phyloP scores from a whole-genome alignment of 2,113 vertebrate genomes.

The Indri indri region DNA sequence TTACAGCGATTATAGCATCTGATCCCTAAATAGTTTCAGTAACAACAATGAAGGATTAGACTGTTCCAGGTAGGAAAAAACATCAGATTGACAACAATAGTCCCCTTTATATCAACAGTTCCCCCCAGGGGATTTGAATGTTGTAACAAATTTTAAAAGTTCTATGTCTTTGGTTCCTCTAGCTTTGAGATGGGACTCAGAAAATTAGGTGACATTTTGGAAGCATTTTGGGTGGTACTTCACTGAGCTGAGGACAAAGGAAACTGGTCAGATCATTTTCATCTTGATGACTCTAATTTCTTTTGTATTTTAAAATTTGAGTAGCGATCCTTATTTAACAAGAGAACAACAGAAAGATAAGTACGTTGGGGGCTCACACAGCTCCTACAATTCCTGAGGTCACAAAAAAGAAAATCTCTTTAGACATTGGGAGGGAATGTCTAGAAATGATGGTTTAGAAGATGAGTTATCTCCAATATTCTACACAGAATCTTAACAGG shows the following conservation, averaged over 20 bases:
- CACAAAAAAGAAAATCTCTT: background rate
- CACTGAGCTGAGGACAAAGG: slow-evolving; percentile 3
- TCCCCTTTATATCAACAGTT: slow-evolving; percentile 8
- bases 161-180: background rate
- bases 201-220: slow-evolving; percentile 17
- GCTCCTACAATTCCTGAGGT: background rate
- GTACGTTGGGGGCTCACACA: background rate
- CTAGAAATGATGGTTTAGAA: slow-evolving; percentile 30
- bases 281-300: background rate
- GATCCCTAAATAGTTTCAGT: background rate
- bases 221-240: background rate
- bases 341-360: slow-evolving; percentile 14
- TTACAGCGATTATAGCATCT: slow-evolving; percentile 28
- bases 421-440: background rate
- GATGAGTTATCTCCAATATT: slow-evolving; percentile 3
- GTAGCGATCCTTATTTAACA: background rate
- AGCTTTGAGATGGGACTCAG: background rate
- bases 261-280: background rate
- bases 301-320: slow-evolving; percentile 23
- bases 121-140: background rate
- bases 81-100: background rate
- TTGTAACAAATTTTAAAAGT: slow-evolving; percentile 32
- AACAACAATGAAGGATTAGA: slow-evolving; percentile 45
- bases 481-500: background rate
- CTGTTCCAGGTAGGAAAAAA: slow-evolving; percentile 17